phyloP scores from a whole-genome alignment of 2,113 vertebrate genomes.

The Lophochroa leadbeateri region DNA sequence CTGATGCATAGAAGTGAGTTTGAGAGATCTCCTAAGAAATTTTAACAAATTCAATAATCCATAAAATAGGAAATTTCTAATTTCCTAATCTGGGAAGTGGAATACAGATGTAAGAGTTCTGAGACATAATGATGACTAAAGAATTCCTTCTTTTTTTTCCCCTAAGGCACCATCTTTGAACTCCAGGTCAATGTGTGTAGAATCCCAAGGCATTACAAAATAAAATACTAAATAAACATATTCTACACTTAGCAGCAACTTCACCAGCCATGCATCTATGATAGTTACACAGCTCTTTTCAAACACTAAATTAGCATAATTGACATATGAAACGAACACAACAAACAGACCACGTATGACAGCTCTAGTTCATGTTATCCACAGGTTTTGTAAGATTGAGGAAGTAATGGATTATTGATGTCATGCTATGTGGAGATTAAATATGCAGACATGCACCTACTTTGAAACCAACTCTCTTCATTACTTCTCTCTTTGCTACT shows the following conservation, averaged over 20 bases:
- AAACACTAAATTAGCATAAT: neutral
- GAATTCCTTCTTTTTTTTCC: neutral
- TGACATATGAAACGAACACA: neutral
- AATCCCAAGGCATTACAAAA: fast-evolving
- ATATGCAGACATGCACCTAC: neutral
- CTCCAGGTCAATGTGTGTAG: neutral
- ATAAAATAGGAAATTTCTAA: neutral
- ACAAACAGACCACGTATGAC: neutral
- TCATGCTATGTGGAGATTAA: neutral
- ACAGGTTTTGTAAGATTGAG: neutral
- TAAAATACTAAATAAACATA: neutral
- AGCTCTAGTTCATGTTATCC: neutral
- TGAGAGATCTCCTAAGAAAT: neutral
- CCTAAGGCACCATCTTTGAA: neutral
- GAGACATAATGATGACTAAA: neutral
- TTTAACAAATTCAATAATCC: neutral
- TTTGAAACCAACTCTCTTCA: neutral
- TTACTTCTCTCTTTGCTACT: neutral
- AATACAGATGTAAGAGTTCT: neutral
- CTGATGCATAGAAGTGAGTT: neutral
- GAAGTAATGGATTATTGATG: neutral
- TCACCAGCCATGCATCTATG: neutral
- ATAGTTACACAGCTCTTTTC: neutral
- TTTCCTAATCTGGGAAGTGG: neutral
- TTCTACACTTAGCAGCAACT: neutral